Conservation (phyloP, 2,888 invertebrate species). For the Apantesis nais region DNA sequence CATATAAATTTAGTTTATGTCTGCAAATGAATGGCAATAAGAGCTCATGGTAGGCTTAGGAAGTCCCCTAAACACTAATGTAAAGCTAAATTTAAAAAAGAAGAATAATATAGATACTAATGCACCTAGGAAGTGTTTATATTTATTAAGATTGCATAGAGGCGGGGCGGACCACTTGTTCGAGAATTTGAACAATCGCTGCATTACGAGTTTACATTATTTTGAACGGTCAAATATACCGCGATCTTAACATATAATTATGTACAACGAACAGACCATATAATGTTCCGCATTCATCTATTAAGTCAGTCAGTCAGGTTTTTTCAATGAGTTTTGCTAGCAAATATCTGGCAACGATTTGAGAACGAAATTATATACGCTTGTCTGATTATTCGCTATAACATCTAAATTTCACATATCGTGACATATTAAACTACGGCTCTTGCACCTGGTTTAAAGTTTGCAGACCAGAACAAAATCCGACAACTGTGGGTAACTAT, state of each 20-base stretch:
- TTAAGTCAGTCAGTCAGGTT: conserved; percentile 56
- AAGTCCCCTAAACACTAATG: too few relatives aligned
- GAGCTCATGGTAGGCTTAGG: too few relatives aligned
- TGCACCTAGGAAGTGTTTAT: conserved; percentile 84
- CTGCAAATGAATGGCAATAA: too few relatives aligned
- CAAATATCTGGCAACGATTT: conserved; percentile 51
- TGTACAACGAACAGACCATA: conserved; percentile 49
- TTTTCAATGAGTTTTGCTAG: conserved; percentile 51
- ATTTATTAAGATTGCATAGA: conserved; percentile 84
- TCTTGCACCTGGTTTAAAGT: neutral
- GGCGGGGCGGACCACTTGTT: conserved; percentile 76
- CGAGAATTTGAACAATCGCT: conserved; percentile 80
- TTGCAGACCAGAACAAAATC: neutral
- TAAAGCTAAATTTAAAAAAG: conserved; percentile 69
- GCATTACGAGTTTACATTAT: conserved; percentile 72
- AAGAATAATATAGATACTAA: conserved; percentile 67
- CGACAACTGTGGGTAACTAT: too few relatives aligned
- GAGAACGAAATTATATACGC: conserved; percentile 39
- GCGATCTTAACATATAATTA: conserved; percentile 63
- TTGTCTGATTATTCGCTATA: conserved; percentile 24
- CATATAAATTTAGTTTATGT: too few relatives aligned
- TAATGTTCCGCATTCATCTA: conserved; percentile 58
- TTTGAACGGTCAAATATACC: conserved; percentile 64
- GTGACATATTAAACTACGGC: conserved; percentile 2
- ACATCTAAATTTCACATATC: conserved; percentile 28